Base-by-base conservation (phyloP, 2,888 invertebrate species). In the Caenorhabditis plicata region DNA sequence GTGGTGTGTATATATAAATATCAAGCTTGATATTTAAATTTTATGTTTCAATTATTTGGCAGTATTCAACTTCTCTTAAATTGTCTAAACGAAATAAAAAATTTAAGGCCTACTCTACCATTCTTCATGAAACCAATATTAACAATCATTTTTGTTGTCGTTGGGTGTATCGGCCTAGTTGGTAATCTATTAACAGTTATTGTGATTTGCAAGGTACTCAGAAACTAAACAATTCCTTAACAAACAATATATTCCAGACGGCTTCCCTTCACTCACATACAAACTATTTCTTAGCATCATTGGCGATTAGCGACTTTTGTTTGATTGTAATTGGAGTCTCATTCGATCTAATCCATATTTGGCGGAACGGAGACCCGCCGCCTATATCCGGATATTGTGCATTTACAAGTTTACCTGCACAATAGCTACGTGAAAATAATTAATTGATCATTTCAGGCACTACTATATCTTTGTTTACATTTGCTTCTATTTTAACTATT, bases 401-500 rank as follows among this genome's bases (percentile, higher is more conserved):
- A 15, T 41, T 70, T 7, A 71, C 73, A 31, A 74, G 75, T 76
- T n/a, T n/a, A 44, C 64, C 44, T 8, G 9, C 20, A 15, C 11
- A 19, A 9, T 4, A 38, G 25, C 15, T 20, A 8, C 15, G 31
- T 33, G 11, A 41, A 5, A 26, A 8, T 15, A 19, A n/a, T 31
- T 46, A 15, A 11, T 19, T 15, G n/a, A 11, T 22, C 7, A 27
- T 48, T 62, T 44, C 41, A 73, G 74, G 73, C 49, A 78, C 74
- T 8, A 51, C 75, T 4, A 78, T 79, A 46, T 74, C 74, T 13
- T 60, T 74, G 19, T 80, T 80, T 60, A 80, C 79, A 1, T 78
- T 74, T 52, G 71, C 71, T 19, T 80, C 80, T 15, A 77, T 80
- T 32, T 55, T 79, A 15, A 74, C 77, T n/a, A 77, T 79, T 20